These are phyloP conservation scores for Austrolebias charrua DNA, from an alignment of 2,797 vertebrate species.

Conservation along the genomic window DNA sequence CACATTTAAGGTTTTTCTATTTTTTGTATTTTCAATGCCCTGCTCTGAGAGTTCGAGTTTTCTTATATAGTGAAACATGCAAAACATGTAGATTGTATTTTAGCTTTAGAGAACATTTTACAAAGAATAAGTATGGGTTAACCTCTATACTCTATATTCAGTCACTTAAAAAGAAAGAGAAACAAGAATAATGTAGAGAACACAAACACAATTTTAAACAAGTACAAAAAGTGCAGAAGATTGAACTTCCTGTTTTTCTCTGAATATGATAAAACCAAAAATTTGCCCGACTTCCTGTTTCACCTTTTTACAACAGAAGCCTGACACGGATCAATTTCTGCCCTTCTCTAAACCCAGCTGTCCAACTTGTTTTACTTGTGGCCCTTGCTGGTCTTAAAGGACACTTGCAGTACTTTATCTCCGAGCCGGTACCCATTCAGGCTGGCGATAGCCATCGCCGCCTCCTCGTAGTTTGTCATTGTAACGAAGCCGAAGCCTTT, in stretches of 20 bases:
- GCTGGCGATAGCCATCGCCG: constrained; percentile 98
- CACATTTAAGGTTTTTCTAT: constrained; percentile 11
- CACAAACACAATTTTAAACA: constrained; percentile 77
- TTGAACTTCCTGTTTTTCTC: constrained; percentile 85
- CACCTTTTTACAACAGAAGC: constrained; percentile 56
- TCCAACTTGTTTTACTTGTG: constrained; percentile 89
- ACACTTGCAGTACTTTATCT: constrained; percentile 99
- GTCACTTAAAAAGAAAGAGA: constrained; percentile 46
- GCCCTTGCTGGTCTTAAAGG: constrained; percentile 99
- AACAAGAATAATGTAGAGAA: constrained; percentile 66
- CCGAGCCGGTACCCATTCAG: constrained; percentile 98
- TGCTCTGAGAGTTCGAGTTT: too few species aligned
- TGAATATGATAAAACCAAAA: constrained; percentile 81
- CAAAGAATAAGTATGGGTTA: constrained; percentile 71
- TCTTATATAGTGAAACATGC: constrained; percentile 61
- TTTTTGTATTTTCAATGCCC: constrained; percentile 23
- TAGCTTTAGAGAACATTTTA: constrained; percentile 71
- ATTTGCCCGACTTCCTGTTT: constrained; percentile 58
- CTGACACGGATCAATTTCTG: constrained; percentile 25
- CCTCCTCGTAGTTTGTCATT: constrained; percentile 99
- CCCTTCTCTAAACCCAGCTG: constrained; percentile 46
- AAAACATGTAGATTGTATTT: constrained; percentile 65
- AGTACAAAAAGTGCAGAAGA: constrained; percentile 84
- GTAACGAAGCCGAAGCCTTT: constrained; percentile 99
- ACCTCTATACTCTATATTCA: constrained; percentile 66